A percentile compares a stretch with the other conserved stretches of the same genome.
Conservation (phyloP, 2,113 vertebrate species). For the Rhinichthys klamathensis region DNA sequence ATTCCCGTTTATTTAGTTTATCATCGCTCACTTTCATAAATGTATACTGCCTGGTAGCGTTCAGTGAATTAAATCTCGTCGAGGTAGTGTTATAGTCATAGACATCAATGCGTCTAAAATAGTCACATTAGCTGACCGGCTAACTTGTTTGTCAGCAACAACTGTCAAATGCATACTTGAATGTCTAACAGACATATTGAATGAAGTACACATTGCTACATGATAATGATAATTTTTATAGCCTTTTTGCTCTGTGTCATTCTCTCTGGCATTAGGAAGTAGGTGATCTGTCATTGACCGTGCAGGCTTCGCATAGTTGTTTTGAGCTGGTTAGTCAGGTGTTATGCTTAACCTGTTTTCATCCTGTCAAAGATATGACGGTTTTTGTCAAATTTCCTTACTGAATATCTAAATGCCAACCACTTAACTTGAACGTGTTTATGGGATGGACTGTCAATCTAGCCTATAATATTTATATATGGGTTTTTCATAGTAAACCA, state of each 20-base stretch:
- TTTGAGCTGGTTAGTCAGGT: not conserved
- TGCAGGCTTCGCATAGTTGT: not conserved
- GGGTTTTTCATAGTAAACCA: not conserved
- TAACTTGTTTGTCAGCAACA: slow-evolving; percentile 32
- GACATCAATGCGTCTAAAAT: not conserved
- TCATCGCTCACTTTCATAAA: not conserved
- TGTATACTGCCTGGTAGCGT: not conserved
- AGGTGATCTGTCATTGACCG: not conserved
- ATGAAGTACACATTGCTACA: not conserved
- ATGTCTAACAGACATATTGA: not conserved
- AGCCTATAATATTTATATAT: not conserved
- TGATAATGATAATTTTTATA: not conserved
- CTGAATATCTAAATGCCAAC: not conserved
- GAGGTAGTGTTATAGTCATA: not conserved
- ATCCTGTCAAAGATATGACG: not conserved
- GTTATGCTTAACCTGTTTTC: not conserved
- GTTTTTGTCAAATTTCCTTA: not conserved
- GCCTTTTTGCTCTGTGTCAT: not conserved
- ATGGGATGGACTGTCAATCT: not conserved
- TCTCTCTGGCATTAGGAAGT: not conserved
- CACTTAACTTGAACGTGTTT: not conserved
- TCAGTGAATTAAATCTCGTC: not conserved
- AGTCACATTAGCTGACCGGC: slow-evolving; percentile 33
- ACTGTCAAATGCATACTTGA: slow-evolving; percentile 20
- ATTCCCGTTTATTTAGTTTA: not conserved